These are phyloP conservation scores for Empis livida DNA, from an alignment of 2,888 invertebrate species.

Conservation along the genomic window DNA sequence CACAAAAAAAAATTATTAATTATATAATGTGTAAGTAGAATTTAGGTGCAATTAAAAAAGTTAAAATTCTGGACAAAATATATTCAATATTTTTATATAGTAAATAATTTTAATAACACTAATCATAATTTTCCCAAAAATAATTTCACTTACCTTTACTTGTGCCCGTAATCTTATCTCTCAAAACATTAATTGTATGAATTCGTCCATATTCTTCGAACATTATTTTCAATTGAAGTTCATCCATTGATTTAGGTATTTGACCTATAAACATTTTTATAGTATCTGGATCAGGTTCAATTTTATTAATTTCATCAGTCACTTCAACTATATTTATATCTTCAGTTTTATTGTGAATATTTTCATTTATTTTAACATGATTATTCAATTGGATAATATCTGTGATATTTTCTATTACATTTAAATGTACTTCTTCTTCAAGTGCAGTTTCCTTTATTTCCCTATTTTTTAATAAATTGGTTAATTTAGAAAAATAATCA, in stretches of 20 bases:
- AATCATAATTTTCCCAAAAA: no score
- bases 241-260: slow-evolving; percentile 94
- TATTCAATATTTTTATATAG: no score
- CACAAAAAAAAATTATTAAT: background rate
- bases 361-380: no score
- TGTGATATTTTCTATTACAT: no score
- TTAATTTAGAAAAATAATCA: no score
- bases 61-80: background rate
- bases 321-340: background rate
- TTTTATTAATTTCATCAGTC: slow-evolving; percentile 31
- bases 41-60: no score
- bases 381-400: no score
- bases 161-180: slow-evolving; percentile 90
- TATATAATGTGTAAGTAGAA: background rate
- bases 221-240: slow-evolving; percentile 82
- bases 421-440: no score
- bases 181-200: slow-evolving; percentile 93
- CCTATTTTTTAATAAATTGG: no score
- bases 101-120: no score
- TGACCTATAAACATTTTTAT: slow-evolving; percentile 99
- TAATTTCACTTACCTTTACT: slow-evolving; percentile 74
- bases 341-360: no score
- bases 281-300: slow-evolving; percentile 91
- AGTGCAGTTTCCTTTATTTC: no score
- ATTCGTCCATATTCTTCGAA: slow-evolving; percentile 96